Conservation (phyloP, 2,888 invertebrate genomes). For the Polyommatus icarus region DNA sequence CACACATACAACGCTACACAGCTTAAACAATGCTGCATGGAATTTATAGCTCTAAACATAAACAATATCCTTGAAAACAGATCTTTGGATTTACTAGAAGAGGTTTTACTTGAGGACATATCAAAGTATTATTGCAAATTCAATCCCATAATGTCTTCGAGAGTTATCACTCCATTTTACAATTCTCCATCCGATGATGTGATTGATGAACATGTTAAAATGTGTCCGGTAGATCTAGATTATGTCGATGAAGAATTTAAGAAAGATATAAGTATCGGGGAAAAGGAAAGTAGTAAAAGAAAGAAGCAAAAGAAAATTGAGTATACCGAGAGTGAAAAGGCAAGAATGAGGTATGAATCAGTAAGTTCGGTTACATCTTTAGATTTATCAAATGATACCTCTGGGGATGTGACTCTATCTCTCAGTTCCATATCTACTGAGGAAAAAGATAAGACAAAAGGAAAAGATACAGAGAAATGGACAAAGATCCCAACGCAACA, state of each 20-base stretch:
- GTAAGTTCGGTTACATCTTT: constrained; percentile 68
- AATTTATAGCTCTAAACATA: constrained; percentile 89
- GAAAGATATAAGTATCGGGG: constrained; percentile 65
- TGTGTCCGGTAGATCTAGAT: constrained; percentile 69
- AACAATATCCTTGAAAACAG: constrained; percentile 85
- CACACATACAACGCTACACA: constrained; percentile 87
- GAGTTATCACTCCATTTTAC: constrained; percentile 85
- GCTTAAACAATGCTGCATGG: constrained; percentile 86
- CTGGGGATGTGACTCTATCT: constrained; percentile 68
- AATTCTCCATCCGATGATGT: constrained; percentile 82
- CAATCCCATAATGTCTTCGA: constrained; percentile 80
- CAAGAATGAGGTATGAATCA: constrained; percentile 65
- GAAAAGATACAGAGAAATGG: constrained; percentile 67
- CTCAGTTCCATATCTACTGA: constrained; percentile 54
- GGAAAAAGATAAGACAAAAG: constrained; percentile 54
- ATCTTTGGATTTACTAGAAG: constrained; percentile 83
- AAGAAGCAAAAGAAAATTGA: constrained; percentile 73
- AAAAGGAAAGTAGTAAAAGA: constrained; percentile 51
- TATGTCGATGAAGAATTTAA: constrained; percentile 75
- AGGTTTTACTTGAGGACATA: constrained; percentile 82
- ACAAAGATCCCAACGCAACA: constrained; percentile 68
- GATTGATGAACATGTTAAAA: constrained; percentile 65
- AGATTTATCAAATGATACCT: constrained; percentile 62
- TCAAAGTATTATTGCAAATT: constrained; percentile 84
- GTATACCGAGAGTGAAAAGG: constrained; percentile 71